Conservation (phyloP, 1,140 invertebrate species). For the Wasmannia auropunctata region DNA sequence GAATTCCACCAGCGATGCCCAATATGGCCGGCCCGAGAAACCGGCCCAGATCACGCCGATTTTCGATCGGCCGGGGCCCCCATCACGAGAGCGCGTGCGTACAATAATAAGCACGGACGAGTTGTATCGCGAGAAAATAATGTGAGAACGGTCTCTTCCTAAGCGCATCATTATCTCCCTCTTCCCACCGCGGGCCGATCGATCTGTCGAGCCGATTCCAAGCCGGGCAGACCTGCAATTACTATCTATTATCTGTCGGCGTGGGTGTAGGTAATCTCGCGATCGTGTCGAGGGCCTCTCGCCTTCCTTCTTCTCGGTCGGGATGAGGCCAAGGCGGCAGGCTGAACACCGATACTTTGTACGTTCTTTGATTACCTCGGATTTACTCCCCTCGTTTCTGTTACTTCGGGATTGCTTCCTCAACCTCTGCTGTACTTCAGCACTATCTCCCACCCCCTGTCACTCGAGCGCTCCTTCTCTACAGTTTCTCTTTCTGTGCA, state of each 20-base stretch:
- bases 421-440: slow-evolving; percentile 41
- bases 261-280: slow-evolving; percentile 77
- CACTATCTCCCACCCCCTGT: slow-evolving; percentile 26
- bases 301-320: slow-evolving; percentile 33
- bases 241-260: slow-evolving; percentile 77
- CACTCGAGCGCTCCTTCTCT: background rate
- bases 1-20: slow-evolving; percentile 36
- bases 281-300: slow-evolving; percentile 74
- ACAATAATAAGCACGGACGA: slow-evolving; percentile 66
- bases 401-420: slow-evolving; percentile 57
- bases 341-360: slow-evolving; percentile 56
- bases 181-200: slow-evolving; percentile 67
- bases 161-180: slow-evolving; percentile 70
- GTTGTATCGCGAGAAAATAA: slow-evolving; percentile 73
- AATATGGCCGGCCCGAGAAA: slow-evolving; percentile 39
- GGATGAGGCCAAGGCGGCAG: slow-evolving; percentile 40
- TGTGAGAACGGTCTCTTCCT: slow-evolving; percentile 75
- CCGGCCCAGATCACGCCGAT: slow-evolving; percentile 60
- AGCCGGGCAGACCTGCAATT: slow-evolving; percentile 75
- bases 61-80: slow-evolving; percentile 57
- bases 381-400: slow-evolving; percentile 56
- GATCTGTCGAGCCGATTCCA: slow-evolving; percentile 74
- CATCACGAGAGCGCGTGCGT: slow-evolving; percentile 43
- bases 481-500: background rate
- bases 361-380: slow-evolving; percentile 60